Base-by-base conservation (phyloP, 2,797 vertebrate genomes). In the Sebastes trivittatus region DNA sequence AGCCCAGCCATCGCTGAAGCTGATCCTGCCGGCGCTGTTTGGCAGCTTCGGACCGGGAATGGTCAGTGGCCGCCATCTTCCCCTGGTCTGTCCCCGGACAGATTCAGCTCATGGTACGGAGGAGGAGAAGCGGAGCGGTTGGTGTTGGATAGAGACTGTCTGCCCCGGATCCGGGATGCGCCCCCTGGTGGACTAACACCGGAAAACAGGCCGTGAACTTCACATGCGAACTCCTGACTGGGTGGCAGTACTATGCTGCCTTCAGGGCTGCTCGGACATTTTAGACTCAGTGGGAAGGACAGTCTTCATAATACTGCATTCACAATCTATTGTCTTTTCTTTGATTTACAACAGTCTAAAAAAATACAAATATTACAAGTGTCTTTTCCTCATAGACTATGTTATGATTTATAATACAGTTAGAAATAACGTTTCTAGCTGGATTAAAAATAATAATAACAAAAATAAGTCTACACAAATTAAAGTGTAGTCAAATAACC, bases 41-140 rank as follows among this genome's bases (percentile, higher is more conserved):
- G 52, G 96, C 96, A 87, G 96, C 95, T 93, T 97, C 96, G 93
- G 96, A 96, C 95, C 96, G 95, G 95, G 96, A 96, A 93, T 96
- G 95, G 95, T 97, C 96, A 91, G 95, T 96, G 87, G 96, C 96
- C 95, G 96, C 96, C 96, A 97, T 97, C 95, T 97, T 95, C 92
- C 92, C 92, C 92, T 85, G 89, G 89, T 94, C 89, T 93, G 92
- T 94, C 89, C 89, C 90, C 92, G 92, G 94, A 93, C 92, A 95
- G 93, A 95, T 94, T 94, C 93, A 94, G 94, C 88, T 95, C 93
- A 92, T 88, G 80, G 88, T 92, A 77, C 90, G 90, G 38, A 91
- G 81, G 63, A 89, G 89, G 77, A 83, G 81, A 77, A 82, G 81
- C 84, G 63, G 88, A 92, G 81, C 62, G 86, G 84, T 61, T n/a